Percentiles rank a stretch among this genome's conserved stretches.
Evolutionary conservation across 1,140 invertebrate genomes (phyloP).

Genomic region (Drosophila athabasca): DNA sequence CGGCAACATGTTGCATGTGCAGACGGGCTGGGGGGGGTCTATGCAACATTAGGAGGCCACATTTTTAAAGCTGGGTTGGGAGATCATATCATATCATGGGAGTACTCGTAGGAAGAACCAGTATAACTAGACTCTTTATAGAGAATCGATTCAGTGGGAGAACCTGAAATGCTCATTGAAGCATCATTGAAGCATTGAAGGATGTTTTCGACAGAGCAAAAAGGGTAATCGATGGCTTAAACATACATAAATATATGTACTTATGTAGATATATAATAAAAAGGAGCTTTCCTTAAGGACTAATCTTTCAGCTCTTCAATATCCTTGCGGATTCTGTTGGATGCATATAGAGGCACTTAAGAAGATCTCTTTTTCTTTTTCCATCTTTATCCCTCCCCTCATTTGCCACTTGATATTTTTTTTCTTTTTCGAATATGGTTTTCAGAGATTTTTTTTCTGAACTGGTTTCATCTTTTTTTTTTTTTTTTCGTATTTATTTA

Average conservation of each 20-base stretch:
- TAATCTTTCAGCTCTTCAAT: no score
- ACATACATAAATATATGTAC: no score
- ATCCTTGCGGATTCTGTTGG: no score
- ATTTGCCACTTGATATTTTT: conserved; percentile 33
- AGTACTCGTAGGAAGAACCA: conserved; percentile 19
- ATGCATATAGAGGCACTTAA: not conserved
- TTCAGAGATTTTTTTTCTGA: conserved; percentile 33
- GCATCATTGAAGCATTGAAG: not conserved
- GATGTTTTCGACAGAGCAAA: no score
- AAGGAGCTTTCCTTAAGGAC: no score
- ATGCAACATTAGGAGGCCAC: conserved; percentile 13
- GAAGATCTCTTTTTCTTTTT: conserved; percentile 7
- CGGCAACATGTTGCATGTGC: conserved; percentile 52
- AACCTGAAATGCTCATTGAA: conserved; percentile 24
- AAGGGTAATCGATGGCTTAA: no score
- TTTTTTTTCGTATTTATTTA: conserved; percentile 30
- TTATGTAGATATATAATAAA: no score
- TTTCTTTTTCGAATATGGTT: conserved; percentile 33
- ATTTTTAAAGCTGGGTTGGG: conserved; percentile 7
- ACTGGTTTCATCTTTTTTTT: conserved; percentile 11
- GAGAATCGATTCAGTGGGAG: conserved; percentile 19
- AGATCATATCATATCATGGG: not conserved
- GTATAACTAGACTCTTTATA: not conserved
- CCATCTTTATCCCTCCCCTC: conserved; percentile 4
- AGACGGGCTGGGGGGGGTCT: no score